phyloP scores from a whole-genome alignment of 2,888 invertebrate species.

The Sipha maydis region DNA sequence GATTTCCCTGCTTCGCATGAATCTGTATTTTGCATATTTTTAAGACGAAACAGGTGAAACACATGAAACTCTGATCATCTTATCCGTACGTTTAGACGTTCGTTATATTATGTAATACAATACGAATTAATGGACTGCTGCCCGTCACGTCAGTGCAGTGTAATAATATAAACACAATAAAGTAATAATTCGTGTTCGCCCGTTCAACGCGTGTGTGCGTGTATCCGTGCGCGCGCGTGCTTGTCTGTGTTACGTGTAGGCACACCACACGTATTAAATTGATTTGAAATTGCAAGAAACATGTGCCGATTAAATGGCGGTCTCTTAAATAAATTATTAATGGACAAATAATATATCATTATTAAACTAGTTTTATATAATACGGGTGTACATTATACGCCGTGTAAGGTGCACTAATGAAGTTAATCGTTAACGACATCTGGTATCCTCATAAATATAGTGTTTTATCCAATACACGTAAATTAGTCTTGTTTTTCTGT shows the following conservation, averaged over 20 bases:
- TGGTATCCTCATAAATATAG: conserved; percentile 19
- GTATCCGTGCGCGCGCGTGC: background rate
- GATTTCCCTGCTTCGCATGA: too few species aligned
- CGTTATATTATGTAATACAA: too few species aligned
- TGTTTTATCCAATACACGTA: conserved; percentile 14
- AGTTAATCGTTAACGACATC: conserved; percentile 53
- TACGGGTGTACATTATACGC: background rate
- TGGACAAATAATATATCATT: conserved; percentile 45
- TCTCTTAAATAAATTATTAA: conserved; percentile 20
- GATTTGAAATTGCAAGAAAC: background rate
- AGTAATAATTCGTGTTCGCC: background rate
- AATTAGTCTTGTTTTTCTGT: background rate
- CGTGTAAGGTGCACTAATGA: conserved; percentile 19
- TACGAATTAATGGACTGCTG: background rate
- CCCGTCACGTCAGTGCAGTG: background rate
- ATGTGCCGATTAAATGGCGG: conserved; percentile 4
- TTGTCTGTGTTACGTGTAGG: background rate
- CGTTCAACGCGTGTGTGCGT: background rate
- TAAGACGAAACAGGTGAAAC: too few species aligned
- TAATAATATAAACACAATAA: conserved; percentile 4
- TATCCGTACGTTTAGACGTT: too few species aligned
- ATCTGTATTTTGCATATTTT: too few species aligned
- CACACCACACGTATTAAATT: conserved; percentile 11
- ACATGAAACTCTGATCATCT: too few species aligned
- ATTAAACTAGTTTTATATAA: conserved; percentile 34